Evolutionary conservation across 92 coral and sea anemone genomes (phyloP), one percentile per base, ranked within the genome.

Genomic region (Diadumene lineata): DNA sequence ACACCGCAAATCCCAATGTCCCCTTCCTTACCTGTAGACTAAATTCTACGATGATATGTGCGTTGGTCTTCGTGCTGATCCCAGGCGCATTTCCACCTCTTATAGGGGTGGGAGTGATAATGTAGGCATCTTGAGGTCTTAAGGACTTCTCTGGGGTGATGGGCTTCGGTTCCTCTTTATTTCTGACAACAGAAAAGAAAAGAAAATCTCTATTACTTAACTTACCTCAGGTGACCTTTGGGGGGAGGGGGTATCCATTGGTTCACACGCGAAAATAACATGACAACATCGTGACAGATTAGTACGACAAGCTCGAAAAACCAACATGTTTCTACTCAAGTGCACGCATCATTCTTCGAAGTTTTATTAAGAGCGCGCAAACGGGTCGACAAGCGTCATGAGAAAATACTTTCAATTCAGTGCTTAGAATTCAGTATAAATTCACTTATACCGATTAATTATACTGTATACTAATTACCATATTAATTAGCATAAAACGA

Each of bases 1-100:
- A n/a, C n/a, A n/a, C n/a, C n/a, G n/a, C n/a, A n/a, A n/a, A n/a
- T n/a, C n/a, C n/a, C n/a, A n/a, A n/a, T n/a, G n/a, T n/a, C n/a
- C n/a, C n/a, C n/a, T n/a, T n/a, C n/a, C 68, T 31, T 30, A 93
- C 98, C 96, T 94, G 98, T 31, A 94, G 80, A 11, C 96, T 97
- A 70, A 94, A 94, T 70, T 92, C 90, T 8, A 94, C 87, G 15
- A 94, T 62, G 71, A 94, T 73, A 73, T 94, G 97, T 15, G 91
- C 90, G 66, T 94, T 94, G 11, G 98, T 89, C 76, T 82, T 83
- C 18, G 83, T 71, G 76, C 88, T 92, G 13, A 76, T 68, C 50
- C 76, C 92, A 0, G 98, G 97, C 19, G 86, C 73, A 32, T 89
- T 94, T 31, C 96, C 92, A 38, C 91, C 96, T 11, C 98, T 85